Evolutionary conservation across 2,888 invertebrate genomes (phyloP), one percentile per base, ranked within the genome.

Genomic region (Noctuana brunneofusca): DNA sequence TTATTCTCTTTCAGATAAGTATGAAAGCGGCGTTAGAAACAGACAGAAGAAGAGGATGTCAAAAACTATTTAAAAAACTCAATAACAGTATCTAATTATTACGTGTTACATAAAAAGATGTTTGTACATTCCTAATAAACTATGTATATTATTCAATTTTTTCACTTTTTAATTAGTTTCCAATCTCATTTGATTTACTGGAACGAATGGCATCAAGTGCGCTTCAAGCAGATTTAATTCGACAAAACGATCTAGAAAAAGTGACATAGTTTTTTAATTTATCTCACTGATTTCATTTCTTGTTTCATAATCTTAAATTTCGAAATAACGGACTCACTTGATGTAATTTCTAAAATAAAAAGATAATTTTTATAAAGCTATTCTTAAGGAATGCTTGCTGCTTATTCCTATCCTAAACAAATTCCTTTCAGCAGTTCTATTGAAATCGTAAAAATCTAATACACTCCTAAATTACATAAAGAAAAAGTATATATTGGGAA

Each of bases 1-100:
- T 4, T 12, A 54, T 46, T 71, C 80, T 77, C 64, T 87, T 86
- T 60, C 85, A 89, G 89, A 85, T 78, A 72, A 64, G 83, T 38
- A 79, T 89, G 66, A 65, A 87, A 64, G 68, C 75, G 16, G 71
- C 77, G 1, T 68, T 90, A 64, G 76, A 83, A 68, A 75, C 75
- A 4, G 82, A 83, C 58, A 69, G 66, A 11, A 76, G 71, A 60
- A 74, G 78, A 9, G 75, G 71, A 12, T 73, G 75, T 59, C 80
- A 71, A 53, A 73, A 72, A 55, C 71, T 89, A 38, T 68, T 84
- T 27, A 76, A 78, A 70, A 86, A 84, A 72, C 66, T 85, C 72
- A 70, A 76, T 75, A 69, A 71, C 68, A 41, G 11, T 35, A 16
- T 54, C n/a, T 60, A 54, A 48, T 2, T 22, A n/a, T 18, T 5